These are phyloP conservation scores for Sebastes minor DNA, from an alignment of 2,797 vertebrate species.

Conservation along the genomic window DNA sequence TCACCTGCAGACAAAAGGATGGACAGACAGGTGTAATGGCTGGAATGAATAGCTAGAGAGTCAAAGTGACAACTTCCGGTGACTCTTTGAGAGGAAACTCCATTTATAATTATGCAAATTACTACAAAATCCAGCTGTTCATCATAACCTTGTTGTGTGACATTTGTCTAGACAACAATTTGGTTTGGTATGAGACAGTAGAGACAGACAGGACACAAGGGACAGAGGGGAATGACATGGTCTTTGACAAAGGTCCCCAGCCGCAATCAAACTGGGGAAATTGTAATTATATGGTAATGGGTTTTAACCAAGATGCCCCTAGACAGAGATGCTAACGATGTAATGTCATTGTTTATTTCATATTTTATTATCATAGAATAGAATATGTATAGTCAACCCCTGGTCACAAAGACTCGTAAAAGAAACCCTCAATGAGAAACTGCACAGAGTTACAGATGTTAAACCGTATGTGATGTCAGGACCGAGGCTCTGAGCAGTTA, in stretches of 20 bases:
- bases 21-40: neutral
- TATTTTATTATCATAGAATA: no score
- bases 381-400: neutral
- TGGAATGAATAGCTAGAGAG: neutral
- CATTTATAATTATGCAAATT: neutral
- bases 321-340: neutral
- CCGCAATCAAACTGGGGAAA: neutral
- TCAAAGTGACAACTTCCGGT: neutral
- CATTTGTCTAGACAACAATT: neutral
- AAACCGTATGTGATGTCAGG: neutral
- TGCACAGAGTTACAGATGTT: neutral
- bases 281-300: neutral
- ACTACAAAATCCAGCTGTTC: neutral
- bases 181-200: neutral
- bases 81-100: neutral
- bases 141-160: neutral
- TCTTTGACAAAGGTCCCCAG: neutral
- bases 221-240: neutral
- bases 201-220: neutral
- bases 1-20: slow-evolving; percentile 83
- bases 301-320: neutral
- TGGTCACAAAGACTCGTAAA: neutral
- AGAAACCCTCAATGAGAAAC: neutral
- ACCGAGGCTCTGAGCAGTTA: neutral
- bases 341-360: neutral